Percentiles rank a stretch among this genome's conserved stretches.
phyloP scores from a whole-genome alignment of 2,797 vertebrate genomes.

The Octomys mimax region DNA sequence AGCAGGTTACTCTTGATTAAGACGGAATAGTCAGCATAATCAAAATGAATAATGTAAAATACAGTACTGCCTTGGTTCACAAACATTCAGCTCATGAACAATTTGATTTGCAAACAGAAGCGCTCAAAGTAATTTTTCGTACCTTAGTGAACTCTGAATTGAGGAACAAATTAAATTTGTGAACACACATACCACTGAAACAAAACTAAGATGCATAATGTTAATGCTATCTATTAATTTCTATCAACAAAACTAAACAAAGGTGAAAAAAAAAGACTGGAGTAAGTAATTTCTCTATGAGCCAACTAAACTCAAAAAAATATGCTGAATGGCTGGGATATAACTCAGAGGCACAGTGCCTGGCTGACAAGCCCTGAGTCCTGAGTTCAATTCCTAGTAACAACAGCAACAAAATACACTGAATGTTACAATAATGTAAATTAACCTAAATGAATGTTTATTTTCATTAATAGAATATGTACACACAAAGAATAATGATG shows the following conservation, averaged over 20 bases:
- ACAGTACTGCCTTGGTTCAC: not conserved
- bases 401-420: not conserved
- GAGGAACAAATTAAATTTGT: not conserved
- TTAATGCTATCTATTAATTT: not conserved
- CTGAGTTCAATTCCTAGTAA: too few relatives aligned
- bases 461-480: conserved; percentile 22
- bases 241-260: not conserved
- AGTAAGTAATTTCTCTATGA: not conserved
- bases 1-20: not conserved
- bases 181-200: not conserved
- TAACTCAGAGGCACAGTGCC: too few relatives aligned
- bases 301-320: not conserved
- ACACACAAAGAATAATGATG: not conserved
- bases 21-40: not conserved
- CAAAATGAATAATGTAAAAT: not conserved
- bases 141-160: not conserved
- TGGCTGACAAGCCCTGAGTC: too few relatives aligned
- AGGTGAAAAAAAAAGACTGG: not conserved
- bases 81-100: not conserved
- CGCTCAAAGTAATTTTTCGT: not conserved
- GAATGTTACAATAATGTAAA: not conserved
- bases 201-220: not conserved
- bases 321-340: too few relatives aligned
- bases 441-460: not conserved
- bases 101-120: not conserved